Base-by-base conservation (phyloP, 2,797 vertebrate species). In the Simalia tracyae region DNA sequence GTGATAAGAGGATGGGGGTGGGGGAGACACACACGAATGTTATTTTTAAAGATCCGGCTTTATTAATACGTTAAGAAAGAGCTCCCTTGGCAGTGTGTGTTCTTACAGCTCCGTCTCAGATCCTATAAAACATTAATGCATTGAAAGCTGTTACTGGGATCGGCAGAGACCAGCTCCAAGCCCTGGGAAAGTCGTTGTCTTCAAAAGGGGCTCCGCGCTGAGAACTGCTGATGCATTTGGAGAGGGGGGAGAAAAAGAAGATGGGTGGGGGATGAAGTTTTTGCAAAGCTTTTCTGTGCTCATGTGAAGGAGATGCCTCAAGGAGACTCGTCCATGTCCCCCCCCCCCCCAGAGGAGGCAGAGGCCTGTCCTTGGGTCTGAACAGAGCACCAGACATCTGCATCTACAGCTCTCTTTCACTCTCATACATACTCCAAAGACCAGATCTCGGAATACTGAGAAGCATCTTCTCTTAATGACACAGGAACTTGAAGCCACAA, bases 81-180 rank as follows among this genome's bases (percentile, higher is more conserved):
- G 97, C 97, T 98, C 98, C 97, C 97, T 97, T 97, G 98, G 97
- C 97, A 98, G 95, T 96, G 94, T 96, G 96, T 97, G 97, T 98
- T 98, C 96, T 97, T 97, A 95, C 97, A 98, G 97, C 95, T 97
- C 97, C 89, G 94, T 97, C 98, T 98, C 98, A 97, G 98, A 98
- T 98, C 98, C 98, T 98, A 98, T 98, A 97, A 99, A 99, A 98
- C 98, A 98, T 98, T 98, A 98, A 98, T 98, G 97, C 96, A 94
- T 97, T 96, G 96, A 98, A 97, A 98, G 97, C 98, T 98, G 97
- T 97, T 97, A 97, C 95, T 97, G 97, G 96, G 96, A 97, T 95
- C 95, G 93, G 95, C 94, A 96, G 95, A 66, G 93, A 95, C 94
- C 93, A 96, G 96, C 96, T 93, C 95, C 95, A 93, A 95, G 94